Conservation (phyloP, 2,888 invertebrate genomes). For the Thecocarcelia acutangulata region DNA sequence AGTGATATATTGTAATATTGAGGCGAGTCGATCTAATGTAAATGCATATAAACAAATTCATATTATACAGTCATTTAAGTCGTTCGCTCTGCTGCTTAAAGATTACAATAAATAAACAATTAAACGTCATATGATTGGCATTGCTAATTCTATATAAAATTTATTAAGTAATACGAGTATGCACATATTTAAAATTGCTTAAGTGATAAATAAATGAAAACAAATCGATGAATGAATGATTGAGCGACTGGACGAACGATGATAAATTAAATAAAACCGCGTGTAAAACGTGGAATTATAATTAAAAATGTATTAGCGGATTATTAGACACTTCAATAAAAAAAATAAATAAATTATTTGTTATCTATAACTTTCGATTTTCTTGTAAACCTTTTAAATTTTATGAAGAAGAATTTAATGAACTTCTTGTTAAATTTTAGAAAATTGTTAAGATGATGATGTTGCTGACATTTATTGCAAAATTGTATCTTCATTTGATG, state of each 20-base stretch:
- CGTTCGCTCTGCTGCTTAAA: not conserved
- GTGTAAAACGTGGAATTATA: conserved; percentile 16
- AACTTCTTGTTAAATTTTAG: conserved; percentile 14
- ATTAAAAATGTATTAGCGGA: conserved; percentile 2
- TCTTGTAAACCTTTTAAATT: conserved; percentile 8
- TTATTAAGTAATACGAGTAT: conserved; percentile 9
- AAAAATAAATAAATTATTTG: not conserved
- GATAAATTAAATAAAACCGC: conserved; percentile 40
- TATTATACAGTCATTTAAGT: not conserved
- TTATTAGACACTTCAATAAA: conserved; percentile 32
- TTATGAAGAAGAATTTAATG: conserved; percentile 22
- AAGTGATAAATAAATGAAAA: conserved; percentile 19
- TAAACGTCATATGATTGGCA: conserved; percentile 17
- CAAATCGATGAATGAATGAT: conserved; percentile 24
- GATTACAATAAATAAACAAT: conserved; percentile 4
- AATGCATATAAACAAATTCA: no score
- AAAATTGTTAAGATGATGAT: not conserved
- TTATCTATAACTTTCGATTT: not conserved
- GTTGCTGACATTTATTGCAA: not conserved
- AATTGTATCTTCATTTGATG: not conserved
- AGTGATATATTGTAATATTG: no score
- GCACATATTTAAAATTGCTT: not conserved
- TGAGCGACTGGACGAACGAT: conserved; percentile 9
- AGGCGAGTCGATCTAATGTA: no score
- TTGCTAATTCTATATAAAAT: conserved; percentile 14